Percentiles rank a stretch among this genome's conserved stretches.
These are phyloP conservation scores for Manduca sexta DNA, from an alignment of 1,140 invertebrate genomes.

Conservation along the genomic window DNA sequence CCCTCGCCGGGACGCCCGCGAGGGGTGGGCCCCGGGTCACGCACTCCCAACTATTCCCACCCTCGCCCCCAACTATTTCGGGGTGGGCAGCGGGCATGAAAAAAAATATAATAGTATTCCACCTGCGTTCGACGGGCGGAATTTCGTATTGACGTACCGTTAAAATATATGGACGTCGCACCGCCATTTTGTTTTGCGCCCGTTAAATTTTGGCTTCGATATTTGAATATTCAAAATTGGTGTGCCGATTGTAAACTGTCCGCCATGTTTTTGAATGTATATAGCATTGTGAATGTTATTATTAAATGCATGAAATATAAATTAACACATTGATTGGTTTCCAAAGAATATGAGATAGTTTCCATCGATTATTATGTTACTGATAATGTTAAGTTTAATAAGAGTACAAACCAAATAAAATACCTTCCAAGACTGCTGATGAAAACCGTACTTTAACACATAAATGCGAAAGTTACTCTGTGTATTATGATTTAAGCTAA, in stretches of 20 bases:
- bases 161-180: conserved; percentile 34
- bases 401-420: no score
- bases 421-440: no score
- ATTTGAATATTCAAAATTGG: conserved; percentile 4
- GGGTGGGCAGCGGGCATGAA: conserved; percentile 55
- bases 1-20: conserved; percentile 15
- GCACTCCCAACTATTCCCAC: conserved; percentile 43
- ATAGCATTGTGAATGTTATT: no score
- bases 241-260: neutral
- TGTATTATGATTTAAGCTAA: no score
- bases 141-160: conserved; percentile 46
- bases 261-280: no score
- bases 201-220: conserved; percentile 15
- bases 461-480: no score
- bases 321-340: no score
- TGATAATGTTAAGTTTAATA: no score
- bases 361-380: no score
- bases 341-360: no score
- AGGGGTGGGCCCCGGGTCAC: conserved; percentile 36
- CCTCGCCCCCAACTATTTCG: conserved; percentile 53
- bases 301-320: no score
- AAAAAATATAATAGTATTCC: conserved; percentile 64
- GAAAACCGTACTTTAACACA: no score
- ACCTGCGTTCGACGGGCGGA: conserved; percentile 52
- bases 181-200: conserved; percentile 52